Conservation (phyloP, 2,888 invertebrate genomes). For the Ypsolopha sequella region DNA sequence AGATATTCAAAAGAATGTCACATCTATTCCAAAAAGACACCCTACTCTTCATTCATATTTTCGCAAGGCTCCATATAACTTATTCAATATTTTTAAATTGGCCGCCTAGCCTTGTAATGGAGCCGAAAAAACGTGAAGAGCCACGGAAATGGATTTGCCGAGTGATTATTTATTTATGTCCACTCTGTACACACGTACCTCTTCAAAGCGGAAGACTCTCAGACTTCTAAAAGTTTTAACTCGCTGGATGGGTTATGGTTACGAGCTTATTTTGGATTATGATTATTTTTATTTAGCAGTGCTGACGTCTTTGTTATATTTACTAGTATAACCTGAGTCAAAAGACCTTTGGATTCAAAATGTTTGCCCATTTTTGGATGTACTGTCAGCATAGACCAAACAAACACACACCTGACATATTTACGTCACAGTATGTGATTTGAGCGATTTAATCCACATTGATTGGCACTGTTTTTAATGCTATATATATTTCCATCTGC, state of each 20-base stretch:
- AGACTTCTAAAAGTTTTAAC: not conserved
- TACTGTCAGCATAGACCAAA: no score
- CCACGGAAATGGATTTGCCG: conserved; percentile 54
- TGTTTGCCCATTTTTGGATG: no score
- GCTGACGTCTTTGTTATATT: no score
- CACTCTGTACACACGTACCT: conserved; percentile 3
- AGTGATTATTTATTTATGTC: conserved; percentile 52
- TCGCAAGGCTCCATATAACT: conserved; percentile 38
- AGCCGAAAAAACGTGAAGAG: conserved; percentile 49
- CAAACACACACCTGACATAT: no score
- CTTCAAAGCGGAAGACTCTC: not conserved
- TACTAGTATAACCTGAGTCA: no score
- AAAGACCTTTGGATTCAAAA: no score
- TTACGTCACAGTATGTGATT: no score
- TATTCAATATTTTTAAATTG: conserved; percentile 68
- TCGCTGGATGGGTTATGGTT: conserved; percentile 2
- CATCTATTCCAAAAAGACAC: conserved; percentile 8
- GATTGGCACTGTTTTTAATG: no score
- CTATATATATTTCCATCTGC: no score
- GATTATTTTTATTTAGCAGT: no score
- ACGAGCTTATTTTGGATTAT: not conserved
- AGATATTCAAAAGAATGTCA: not conserved
- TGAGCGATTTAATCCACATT: no score
- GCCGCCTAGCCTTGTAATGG: conserved; percentile 54
- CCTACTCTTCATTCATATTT: conserved; percentile 40